These are phyloP conservation scores for Zaprionus ghesquierei DNA, from an alignment of 1,140 invertebrate genomes.

Conservation along the genomic window DNA sequence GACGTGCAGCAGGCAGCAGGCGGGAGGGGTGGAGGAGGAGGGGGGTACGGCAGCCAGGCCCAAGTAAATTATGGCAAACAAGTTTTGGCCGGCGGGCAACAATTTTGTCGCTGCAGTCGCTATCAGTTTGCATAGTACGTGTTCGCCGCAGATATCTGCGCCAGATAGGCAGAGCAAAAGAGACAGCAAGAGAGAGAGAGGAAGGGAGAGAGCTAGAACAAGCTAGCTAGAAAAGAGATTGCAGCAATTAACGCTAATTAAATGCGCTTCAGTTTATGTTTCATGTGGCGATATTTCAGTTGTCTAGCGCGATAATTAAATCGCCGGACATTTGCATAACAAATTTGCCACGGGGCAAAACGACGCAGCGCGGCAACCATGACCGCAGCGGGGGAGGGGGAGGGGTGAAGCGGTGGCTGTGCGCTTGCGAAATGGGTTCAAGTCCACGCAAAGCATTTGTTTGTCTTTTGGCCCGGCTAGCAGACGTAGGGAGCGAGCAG, in stretches of 20 bases:
- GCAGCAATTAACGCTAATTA: constrained; percentile 81
- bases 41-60: neutral
- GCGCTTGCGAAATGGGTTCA: constrained; percentile 61
- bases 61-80: constrained; percentile 81
- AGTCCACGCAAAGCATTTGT: constrained; percentile 64
- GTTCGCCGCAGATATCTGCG: constrained; percentile 15
- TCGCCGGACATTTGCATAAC: constrained; percentile 77
- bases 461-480: constrained; percentile 51
- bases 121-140: constrained; percentile 20
- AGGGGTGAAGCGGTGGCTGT: neutral
- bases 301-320: constrained; percentile 81
- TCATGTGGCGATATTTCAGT: constrained; percentile 80
- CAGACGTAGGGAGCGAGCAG: neutral
- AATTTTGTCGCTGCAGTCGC: constrained; percentile 72
- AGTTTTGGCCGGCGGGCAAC: constrained; percentile 79
- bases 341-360: constrained; percentile 55
- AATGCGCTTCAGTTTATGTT: constrained; percentile 81
- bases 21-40: neutral
- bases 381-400: no score
- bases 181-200: neutral
- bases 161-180: constrained; percentile 34
- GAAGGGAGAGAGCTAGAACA: neutral
- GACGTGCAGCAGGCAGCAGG: constrained; percentile 19
- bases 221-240: constrained; percentile 53
- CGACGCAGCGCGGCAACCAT: neutral